Base-by-base conservation (phyloP, 2,888 invertebrate genomes). In the Oligia strigilis region DNA sequence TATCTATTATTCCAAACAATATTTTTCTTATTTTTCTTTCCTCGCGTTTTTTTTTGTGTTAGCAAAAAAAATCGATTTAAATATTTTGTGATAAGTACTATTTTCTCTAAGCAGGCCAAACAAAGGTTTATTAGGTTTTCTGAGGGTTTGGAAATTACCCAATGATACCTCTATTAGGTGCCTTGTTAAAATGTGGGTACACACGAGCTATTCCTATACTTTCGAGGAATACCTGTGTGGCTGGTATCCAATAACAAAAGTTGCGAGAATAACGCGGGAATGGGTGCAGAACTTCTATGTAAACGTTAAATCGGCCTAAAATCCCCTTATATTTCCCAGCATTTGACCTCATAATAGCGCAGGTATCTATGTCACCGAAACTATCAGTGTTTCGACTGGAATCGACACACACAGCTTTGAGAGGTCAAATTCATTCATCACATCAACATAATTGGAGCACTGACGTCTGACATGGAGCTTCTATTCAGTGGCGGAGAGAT, bases 401-500 rank as follows among this genome's bases (percentile, higher is more conserved):
- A 78, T 82, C 52, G 74, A 60, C 52, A 29, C 58, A 66, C 67
- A 55, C 23, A 72, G 74, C 72, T 77, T 75, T 86, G 72, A 62
- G 74, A 72, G 83, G 78, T 75, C 86, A 65, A 82, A 82, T 86
- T 82, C 80, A 84, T 82, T 79, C 84, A 84, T 72, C 46, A 52
- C 77, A 82, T 77, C 86, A 77, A 71, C 86, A 82, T 84, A 84
- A 84, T 86, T 86, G 77, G 64, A 71, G 43, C 67, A 40, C 77
- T 83, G 86, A 82, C 73, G 72, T 76, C 83, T 83, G 83, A 77
- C 73, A 81, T 81, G 66, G 65, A 83, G 77, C 71, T 82, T 62
- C 82, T 82, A 82, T 82, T 77, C 74, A 86, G 36, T 64, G 19
- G 40, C 60, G 6, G 64, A 67, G 74, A 82, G 76, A 70, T 65